These are phyloP conservation scores for Toxotes lorentzi DNA, from an alignment of 2,797 vertebrate genomes.

Conservation along the genomic window DNA sequence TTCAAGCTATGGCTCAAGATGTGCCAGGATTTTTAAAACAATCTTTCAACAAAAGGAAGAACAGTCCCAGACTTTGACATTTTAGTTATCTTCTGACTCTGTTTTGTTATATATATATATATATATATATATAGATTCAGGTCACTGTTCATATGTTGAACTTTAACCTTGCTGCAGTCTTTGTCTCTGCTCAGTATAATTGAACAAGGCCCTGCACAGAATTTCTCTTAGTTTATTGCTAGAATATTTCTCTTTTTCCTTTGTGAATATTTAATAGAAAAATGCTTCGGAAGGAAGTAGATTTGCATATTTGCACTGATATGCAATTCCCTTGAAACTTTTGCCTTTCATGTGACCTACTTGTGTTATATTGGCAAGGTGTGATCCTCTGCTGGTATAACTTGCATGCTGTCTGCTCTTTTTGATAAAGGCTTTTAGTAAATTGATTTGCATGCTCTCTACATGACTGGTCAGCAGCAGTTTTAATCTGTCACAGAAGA, in stretches of 20 bases:
- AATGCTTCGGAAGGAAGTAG: slow-evolving; percentile 46
- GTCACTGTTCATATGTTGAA: slow-evolving; percentile 43
- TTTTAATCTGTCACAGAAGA: slow-evolving; percentile 37
- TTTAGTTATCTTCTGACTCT: slow-evolving; percentile 49
- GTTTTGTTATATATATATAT: too few species aligned
- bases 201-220: slow-evolving; percentile 38
- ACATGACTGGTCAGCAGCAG: slow-evolving; percentile 26
- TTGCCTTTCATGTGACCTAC: slow-evolving; percentile 69
- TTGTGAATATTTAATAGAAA: slow-evolving; percentile 69
- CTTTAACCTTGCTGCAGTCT: slow-evolving; percentile 32
- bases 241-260: slow-evolving; percentile 45
- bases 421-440: slow-evolving; percentile 31
- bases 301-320: slow-evolving; percentile 75
- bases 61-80: slow-evolving; percentile 57
- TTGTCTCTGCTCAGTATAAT: slow-evolving; percentile 44
- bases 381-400: slow-evolving; percentile 30
- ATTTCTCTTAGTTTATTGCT: slow-evolving; percentile 41
- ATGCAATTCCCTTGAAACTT: slow-evolving; percentile 66
- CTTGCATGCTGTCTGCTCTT: slow-evolving; percentile 22
- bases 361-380: slow-evolving; percentile 49
- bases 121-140: too few species aligned
- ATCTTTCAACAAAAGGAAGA: slow-evolving; percentile 25
- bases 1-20: slow-evolving; percentile 45
- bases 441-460: slow-evolving; percentile 45
- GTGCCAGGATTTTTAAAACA: slow-evolving; percentile 18